Percentiles rank a stretch among this genome's conserved stretches.
phyloP scores from a whole-genome alignment of 2,888 invertebrate genomes.

The Tachina fera region DNA sequence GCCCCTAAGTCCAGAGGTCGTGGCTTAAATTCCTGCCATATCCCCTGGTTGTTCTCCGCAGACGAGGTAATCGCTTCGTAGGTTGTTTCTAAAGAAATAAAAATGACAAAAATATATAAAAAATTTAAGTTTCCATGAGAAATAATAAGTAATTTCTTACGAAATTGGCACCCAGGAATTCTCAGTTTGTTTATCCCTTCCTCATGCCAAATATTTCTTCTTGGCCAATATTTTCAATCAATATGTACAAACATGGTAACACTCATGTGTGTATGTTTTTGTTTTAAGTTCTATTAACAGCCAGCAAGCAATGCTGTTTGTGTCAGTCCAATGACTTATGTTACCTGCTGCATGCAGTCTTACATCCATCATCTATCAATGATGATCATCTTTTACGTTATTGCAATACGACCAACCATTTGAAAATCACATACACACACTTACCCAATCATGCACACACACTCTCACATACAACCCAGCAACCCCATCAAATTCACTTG shows the following conservation, averaged over 20 bases:
- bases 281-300: constrained; percentile 62
- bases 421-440: constrained; percentile 28
- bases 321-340: constrained; percentile 78
- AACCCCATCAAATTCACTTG: constrained; percentile 14
- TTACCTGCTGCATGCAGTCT: constrained; percentile 78
- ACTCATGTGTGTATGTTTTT: constrained; percentile 41
- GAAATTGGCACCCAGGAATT: not conserved
- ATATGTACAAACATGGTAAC: not conserved
- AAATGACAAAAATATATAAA: too few relatives aligned
- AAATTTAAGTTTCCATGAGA: not conserved
- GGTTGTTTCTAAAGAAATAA: too few relatives aligned
- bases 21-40: too few relatives aligned
- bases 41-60: too few relatives aligned
- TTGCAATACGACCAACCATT: constrained; percentile 70
- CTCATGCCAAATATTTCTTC: constrained; percentile 28
- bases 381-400: constrained; percentile 78
- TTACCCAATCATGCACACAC: constrained; percentile 15
- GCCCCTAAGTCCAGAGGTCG: too few relatives aligned
- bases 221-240: constrained; percentile 63
- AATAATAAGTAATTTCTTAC: not conserved
- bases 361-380: constrained; percentile 78
- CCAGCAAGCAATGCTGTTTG: constrained; percentile 63
- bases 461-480: constrained; percentile 1
- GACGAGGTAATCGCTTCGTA: too few relatives aligned
- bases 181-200: constrained; percentile 10